Evolutionary conservation across 2,888 invertebrate genomes (phyloP).

Genomic region (Hofmannophila pseudospretella): DNA sequence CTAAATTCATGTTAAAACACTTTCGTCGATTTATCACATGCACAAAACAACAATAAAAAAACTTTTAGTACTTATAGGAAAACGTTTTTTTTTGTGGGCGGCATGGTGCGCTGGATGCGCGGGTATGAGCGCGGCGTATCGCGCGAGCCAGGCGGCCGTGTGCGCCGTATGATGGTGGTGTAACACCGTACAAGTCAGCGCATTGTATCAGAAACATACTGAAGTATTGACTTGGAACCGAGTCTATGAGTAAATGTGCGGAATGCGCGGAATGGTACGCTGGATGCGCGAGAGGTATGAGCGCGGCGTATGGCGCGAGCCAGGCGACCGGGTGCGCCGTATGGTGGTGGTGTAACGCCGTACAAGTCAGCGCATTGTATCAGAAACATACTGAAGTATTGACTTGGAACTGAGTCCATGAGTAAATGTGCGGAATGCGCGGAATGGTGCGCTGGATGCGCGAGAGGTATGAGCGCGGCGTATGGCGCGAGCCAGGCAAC

Average conservation of each 20-base stretch:
- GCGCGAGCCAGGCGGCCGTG: conserved; percentile 66
- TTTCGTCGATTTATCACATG: too few species aligned
- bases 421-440: conserved; percentile 63
- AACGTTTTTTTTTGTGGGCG: too few species aligned
- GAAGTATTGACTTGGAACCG: conserved; percentile 73
- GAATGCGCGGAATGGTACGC: conserved; percentile 57
- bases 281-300: conserved; percentile 59
- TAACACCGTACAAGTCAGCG: too few species aligned
- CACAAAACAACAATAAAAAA: too few species aligned
- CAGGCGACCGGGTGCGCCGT: conserved; percentile 61
- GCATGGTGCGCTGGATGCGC: conserved; percentile 56
- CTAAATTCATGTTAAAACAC: too few species aligned
- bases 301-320: conserved; percentile 68
- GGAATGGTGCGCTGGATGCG: conserved; percentile 54
- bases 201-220: too few species aligned
- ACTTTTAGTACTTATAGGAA: too few species aligned
- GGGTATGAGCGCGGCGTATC: conserved; percentile 63
- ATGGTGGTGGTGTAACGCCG: conserved; percentile 68
- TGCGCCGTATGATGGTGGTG: conserved; percentile 64
- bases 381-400: conserved; percentile 75
- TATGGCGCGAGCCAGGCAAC: conserved; percentile 69
- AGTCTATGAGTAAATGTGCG: conserved; percentile 66
- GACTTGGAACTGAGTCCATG: conserved; percentile 70
- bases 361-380: conserved; percentile 62
- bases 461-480: conserved; percentile 63